Evolutionary conservation across 2,113 vertebrate species (phyloP).

Genomic region (Perca flavescens): DNA sequence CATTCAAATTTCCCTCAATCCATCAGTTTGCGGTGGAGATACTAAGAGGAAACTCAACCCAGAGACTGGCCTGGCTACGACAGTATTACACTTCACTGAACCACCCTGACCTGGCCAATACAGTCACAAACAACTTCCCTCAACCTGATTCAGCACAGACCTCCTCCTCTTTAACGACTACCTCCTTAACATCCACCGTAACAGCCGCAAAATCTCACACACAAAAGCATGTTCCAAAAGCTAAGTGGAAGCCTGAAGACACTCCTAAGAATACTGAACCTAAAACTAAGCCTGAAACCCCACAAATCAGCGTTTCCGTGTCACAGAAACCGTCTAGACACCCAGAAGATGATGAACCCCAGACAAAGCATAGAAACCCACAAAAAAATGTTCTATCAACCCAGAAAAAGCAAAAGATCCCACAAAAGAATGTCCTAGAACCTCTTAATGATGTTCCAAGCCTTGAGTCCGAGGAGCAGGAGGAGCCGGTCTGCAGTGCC

Average conservation of each 20-base stretch:
- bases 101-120: conserved; percentile 82
- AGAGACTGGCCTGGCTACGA: conserved; percentile 86
- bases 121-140: conserved; percentile 77
- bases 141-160: conserved; percentile 50
- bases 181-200: conserved; percentile 44
- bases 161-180: conserved; percentile 17
- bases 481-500: conserved; percentile 53
- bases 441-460: conserved; percentile 46
- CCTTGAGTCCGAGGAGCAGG: conserved; percentile 59
- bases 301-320: conserved; percentile 12
- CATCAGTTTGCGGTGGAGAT: conserved; percentile 86
- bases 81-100: conserved; percentile 86
- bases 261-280: conserved; percentile 16
- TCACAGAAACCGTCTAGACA: conserved; percentile 24
- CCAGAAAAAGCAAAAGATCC: conserved; percentile 49
- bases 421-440: conserved; percentile 52
- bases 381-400: conserved; percentile 19
- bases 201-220: conserved; percentile 17
- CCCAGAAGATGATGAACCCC: neutral
- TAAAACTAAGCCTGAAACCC: conserved; percentile 10
- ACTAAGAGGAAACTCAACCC: conserved; percentile 83
- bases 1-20: conserved; percentile 83
- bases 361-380: conserved; percentile 11
- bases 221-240: conserved; percentile 34
- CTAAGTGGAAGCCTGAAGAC: conserved; percentile 29